These are phyloP conservation scores for Andricus grossulariae DNA, from an alignment of 1,140 invertebrate genomes.

Conservation along the genomic window DNA sequence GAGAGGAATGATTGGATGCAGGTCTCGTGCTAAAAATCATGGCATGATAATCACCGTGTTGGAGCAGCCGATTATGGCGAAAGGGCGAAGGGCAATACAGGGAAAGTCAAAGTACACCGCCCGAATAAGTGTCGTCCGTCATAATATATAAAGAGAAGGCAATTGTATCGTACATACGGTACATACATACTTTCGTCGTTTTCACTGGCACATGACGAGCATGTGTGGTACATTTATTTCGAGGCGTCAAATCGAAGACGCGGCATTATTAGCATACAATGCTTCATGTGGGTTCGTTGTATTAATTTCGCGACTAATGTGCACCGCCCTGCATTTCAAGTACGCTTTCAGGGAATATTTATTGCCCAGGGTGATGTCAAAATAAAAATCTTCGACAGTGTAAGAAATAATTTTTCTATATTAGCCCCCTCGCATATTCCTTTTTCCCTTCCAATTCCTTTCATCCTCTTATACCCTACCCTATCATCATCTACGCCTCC, in stretches of 20 bases:
- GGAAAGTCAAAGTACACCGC: conserved; percentile 24
- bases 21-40: neutral
- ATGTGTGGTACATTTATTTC: conserved; percentile 15
- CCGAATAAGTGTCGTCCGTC: conserved; percentile 13
- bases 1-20: conserved; percentile 4
- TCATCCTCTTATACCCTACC: too few relatives aligned
- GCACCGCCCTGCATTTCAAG: neutral
- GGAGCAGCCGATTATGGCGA: neutral
- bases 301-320: conserved; percentile 13
- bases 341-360: too few relatives aligned
- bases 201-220: conserved; percentile 1
- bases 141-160: neutral
- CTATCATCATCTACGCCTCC: too few relatives aligned
- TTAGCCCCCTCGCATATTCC: too few relatives aligned
- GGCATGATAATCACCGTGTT: conserved; percentile 14
- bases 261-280: conserved; percentile 13
- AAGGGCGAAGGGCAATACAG: conserved; percentile 27
- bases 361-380: too few relatives aligned
- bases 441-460: too few relatives aligned
- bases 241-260: conserved; percentile 12
- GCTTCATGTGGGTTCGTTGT: neutral
- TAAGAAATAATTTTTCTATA: too few relatives aligned
- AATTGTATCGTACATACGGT: neutral
- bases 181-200: neutral
- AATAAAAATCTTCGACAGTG: too few relatives aligned